A percentile compares a stretch with the other conserved stretches of the same genome.
Evolutionary conservation across 1,140 invertebrate genomes (phyloP).

Genomic region (Zaprionus vittiger): DNA sequence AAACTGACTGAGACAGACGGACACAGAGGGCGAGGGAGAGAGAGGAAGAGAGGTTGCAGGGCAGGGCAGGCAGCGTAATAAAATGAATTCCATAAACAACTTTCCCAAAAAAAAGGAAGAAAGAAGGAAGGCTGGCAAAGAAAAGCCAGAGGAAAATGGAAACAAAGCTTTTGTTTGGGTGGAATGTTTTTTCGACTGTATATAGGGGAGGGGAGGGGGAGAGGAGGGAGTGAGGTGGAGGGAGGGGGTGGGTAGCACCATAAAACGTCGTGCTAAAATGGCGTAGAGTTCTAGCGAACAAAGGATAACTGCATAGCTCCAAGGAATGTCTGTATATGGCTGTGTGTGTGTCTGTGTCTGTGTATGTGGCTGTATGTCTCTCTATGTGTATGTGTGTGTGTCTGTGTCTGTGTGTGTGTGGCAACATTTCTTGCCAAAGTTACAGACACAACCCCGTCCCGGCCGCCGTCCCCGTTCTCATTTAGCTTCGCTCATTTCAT

Average conservation of each 20-base stretch:
- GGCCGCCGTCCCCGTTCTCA: slow-evolving; percentile 56
- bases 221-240: neutral
- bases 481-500: slow-evolving; percentile 63
- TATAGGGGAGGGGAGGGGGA: neutral
- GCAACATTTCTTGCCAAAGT: slow-evolving; percentile 59
- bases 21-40: neutral
- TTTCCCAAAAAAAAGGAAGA: slow-evolving; percentile 68
- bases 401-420: slow-evolving; percentile 26
- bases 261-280: slow-evolving; percentile 52
- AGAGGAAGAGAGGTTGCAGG: neutral
- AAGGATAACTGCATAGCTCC: slow-evolving; percentile 69
- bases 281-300: slow-evolving; percentile 64
- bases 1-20: slow-evolving; percentile 41
- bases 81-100: slow-evolving; percentile 82
- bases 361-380: slow-evolving; percentile 37
- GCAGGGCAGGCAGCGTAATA: slow-evolving; percentile 55
- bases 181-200: slow-evolving; percentile 8
- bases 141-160: slow-evolving; percentile 42
- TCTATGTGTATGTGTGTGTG: slow-evolving; percentile 8
- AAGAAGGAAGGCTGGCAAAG: slow-evolving; percentile 14
- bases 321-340: neutral
- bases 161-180: slow-evolving; percentile 68
- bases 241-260: slow-evolving; percentile 24
- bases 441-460: slow-evolving; percentile 42
- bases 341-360: slow-evolving; percentile 32